Evolutionary conservation across 1,140 invertebrate genomes (phyloP).

Genomic region (Lamellibrachia luymesi): DNA sequence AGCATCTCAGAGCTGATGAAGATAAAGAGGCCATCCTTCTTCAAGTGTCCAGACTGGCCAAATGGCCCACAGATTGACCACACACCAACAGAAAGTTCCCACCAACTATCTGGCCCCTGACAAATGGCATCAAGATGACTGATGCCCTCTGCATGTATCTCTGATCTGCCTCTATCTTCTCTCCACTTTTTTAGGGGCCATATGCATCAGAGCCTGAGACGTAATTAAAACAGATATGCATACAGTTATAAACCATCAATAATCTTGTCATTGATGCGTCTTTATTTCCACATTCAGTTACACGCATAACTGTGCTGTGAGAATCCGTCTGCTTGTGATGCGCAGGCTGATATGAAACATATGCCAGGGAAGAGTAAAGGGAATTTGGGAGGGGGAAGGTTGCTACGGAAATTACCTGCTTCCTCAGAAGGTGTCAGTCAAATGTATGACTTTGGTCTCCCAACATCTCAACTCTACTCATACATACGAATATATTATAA

Average conservation of each 20-base stretch:
- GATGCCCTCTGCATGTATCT: neutral
- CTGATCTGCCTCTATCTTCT: neutral
- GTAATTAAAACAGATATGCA: neutral
- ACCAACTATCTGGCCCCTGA: neutral
- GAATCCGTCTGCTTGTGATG: neutral
- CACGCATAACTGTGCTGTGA: neutral
- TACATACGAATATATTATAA: too few species aligned
- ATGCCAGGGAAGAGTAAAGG: neutral
- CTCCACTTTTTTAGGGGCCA: neutral
- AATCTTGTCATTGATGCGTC: neutral
- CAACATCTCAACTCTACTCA: neutral
- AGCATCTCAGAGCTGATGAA: neutral
- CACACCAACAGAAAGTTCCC: neutral
- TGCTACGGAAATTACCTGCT: neutral
- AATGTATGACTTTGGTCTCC: neutral
- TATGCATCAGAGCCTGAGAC: neutral
- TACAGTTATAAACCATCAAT: neutral
- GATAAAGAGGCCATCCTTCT: neutral
- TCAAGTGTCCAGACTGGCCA: neutral
- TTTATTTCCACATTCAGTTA: conserved; percentile 1
- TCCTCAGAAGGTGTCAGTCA: neutral
- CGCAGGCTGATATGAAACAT: neutral
- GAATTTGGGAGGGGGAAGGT: neutral
- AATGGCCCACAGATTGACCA: neutral
- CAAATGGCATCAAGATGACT: neutral